These are phyloP conservation scores for Myioborus miniatus DNA, from an alignment of 2,797 vertebrate species.

Conservation along the genomic window DNA sequence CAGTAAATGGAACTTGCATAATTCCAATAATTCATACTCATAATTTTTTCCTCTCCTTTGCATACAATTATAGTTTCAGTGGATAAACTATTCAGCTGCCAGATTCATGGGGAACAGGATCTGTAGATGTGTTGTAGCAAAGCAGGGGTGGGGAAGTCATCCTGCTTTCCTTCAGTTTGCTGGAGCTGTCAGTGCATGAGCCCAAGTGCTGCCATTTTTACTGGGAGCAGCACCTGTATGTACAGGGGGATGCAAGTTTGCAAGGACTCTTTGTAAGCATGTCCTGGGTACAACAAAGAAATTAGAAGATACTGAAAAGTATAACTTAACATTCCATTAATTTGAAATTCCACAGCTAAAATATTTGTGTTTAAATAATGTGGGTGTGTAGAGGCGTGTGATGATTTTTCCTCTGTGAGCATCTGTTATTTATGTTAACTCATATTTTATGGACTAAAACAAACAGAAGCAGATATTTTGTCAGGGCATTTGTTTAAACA, in stretches of 20 bases:
- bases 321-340: background rate
- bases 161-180: background rate
- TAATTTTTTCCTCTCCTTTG: background rate
- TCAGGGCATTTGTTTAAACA: background rate
- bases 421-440: background rate
- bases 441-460: background rate
- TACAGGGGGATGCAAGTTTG: background rate
- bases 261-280: background rate
- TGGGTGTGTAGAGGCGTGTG: background rate
- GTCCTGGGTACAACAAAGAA: background rate
- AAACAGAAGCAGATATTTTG: background rate
- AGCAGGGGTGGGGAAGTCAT: background rate
- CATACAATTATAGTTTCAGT: background rate
- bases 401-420: background rate
- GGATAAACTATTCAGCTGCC: background rate
- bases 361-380: background rate
- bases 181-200: background rate
- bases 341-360: background rate
- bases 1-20: background rate
- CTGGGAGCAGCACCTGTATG: background rate
- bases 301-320: background rate
- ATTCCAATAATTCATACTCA: background rate
- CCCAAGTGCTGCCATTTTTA: background rate
- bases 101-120: background rate
- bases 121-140: background rate